Evolutionary conservation across 2,797 vertebrate species (phyloP).

Genomic region (Tenualosa thibaudeaui): DNA sequence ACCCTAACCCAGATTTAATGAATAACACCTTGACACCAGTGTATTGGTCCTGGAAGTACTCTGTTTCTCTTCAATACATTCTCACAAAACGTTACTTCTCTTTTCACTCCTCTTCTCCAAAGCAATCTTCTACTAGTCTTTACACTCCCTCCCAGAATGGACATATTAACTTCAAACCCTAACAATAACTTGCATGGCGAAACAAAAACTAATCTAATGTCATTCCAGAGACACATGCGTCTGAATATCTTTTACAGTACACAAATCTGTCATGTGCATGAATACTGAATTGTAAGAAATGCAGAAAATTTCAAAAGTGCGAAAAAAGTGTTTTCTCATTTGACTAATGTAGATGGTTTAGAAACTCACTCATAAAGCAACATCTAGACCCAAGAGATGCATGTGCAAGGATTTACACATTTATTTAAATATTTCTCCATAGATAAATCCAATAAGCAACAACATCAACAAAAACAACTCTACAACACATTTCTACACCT

Average conservation of each 20-base stretch:
- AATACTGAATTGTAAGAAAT: neutral
- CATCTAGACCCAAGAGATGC: neutral
- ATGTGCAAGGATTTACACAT: constrained; percentile 1
- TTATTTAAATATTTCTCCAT: neutral
- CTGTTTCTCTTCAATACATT: constrained; percentile 5
- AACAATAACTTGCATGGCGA: constrained; percentile 1
- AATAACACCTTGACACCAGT: neutral
- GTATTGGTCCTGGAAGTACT: constrained; percentile 1
- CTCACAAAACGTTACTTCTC: neutral
- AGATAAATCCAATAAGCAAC: neutral
- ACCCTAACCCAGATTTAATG: neutral
- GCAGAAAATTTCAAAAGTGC: neutral
- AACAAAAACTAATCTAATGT: neutral
- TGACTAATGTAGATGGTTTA: neutral
- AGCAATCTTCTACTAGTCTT: neutral
- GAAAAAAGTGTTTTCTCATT: neutral
- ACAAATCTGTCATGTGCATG: neutral
- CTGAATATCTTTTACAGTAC: neutral
- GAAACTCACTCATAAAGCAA: neutral
- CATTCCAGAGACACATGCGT: constrained; percentile 9
- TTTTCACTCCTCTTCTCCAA: neutral
- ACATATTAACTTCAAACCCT: neutral
- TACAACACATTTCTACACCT: neutral
- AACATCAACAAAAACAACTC: neutral
- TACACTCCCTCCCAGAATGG: neutral